Conservation (phyloP, 2,113 vertebrate species). For the Lasiurus borealis region DNA sequence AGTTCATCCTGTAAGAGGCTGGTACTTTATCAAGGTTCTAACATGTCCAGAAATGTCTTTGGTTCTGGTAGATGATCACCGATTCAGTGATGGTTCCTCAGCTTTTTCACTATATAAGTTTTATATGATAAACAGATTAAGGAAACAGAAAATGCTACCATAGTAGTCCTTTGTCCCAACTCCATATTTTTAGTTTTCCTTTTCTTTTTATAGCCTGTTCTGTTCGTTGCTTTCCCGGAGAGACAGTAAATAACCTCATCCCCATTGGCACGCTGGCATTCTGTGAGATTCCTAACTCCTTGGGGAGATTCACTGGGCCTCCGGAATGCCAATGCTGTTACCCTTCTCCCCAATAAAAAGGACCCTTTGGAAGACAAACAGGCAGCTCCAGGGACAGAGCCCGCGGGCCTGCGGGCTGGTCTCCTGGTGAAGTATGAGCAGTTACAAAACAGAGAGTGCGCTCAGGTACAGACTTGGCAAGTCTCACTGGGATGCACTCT, state of each 20-base stretch:
- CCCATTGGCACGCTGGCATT: background rate
- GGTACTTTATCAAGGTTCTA: background rate
- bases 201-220: background rate
- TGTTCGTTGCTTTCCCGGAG: background rate
- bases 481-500: background rate
- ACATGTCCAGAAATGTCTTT: background rate
- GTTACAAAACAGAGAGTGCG: background rate
- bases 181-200: background rate
- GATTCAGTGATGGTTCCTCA: background rate
- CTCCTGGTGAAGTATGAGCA: background rate
- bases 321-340: too few relatives aligned
- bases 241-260: background rate
- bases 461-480: background rate
- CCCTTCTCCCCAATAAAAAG: background rate
- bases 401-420: background rate
- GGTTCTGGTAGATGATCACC: background rate
- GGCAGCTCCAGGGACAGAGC: background rate
- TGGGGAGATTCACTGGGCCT: background rate
- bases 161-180: background rate
- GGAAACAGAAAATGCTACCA: background rate
- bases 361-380: background rate
- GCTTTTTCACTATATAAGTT: background rate
- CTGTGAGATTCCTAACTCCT: background rate
- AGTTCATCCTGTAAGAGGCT: background rate
- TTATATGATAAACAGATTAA: background rate